Base-by-base conservation (phyloP, 2,797 vertebrate genomes). In the Gymnocypris eckloni region DNA sequence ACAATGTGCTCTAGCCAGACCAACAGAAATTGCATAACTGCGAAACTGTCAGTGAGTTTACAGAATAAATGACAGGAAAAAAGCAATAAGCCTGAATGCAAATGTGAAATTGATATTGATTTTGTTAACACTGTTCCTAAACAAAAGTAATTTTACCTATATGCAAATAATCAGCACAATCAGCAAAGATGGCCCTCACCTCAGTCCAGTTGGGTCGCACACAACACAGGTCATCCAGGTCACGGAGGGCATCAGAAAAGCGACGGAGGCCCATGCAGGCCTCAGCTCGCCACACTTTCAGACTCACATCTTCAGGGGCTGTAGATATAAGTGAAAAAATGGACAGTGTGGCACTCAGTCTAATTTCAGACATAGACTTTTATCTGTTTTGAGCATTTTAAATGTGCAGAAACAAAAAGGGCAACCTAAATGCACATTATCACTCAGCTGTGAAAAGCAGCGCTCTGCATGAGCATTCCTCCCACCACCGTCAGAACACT, bases 151-250 rank as follows among this genome's bases (percentile, higher is more conserved):
- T 39, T 37, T 12, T 22, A 11, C 56, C 12, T 52, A 50, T n/a
- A 56, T 72, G 56, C 56, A 41, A 72, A 48, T 50, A 43, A 72
- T 6, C 20, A 37, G 48, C 56, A 72, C 86, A 86, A 5, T 86
- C 22, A 48, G 59, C 6, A 25, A 33, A 20, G 76, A n/a, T 7
- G 11, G 20, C 0, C 75, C 93, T 93, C 88, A 98, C 97, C 95
- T 97, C 93, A 0, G 91, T 93, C 90, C 96, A 93, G 81, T 88
- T 94, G 39, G 96, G 96, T 80, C 96, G 94, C 91, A 94, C 92
- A 90, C 81, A 91, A 91, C 96, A 97, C 87, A 97, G 93, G 20
- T 94, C 91, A 2, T 97, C 95, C 83, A 97, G 91, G 92, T 97
- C 97, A 25, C 89, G 90, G 90, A 98, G 93, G 0, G 97, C 96